Percentiles rank a stretch among this genome's conserved stretches.
Evolutionary conservation across 2,888 invertebrate genomes (phyloP).

Genomic region (Plagiodera versicolora): DNA sequence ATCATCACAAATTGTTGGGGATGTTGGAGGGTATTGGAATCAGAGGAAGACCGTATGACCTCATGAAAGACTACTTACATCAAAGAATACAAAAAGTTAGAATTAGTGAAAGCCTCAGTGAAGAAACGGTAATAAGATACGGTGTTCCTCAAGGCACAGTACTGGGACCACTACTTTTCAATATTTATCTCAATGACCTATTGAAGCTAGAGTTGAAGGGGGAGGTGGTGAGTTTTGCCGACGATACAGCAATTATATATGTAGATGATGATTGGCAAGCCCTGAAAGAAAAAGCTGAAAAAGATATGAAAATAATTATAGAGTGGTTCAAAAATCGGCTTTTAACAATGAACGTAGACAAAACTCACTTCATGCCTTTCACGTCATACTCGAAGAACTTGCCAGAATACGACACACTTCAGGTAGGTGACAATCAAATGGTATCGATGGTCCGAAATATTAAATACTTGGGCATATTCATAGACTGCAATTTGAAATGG

Average conservation of each 20-base stretch:
- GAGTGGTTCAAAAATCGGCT: slow-evolving; percentile 6
- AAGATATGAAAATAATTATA: background rate
- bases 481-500: too few species aligned
- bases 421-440: too few species aligned
- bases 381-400: background rate
- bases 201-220: background rate
- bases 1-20: slow-evolving; percentile 3
- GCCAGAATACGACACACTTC: background rate
- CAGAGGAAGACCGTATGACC: slow-evolving; percentile 3
- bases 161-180: background rate
- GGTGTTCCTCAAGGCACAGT: background rate
- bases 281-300: background rate
- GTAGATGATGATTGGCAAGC: background rate
- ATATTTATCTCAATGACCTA: background rate
- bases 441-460: too few species aligned
- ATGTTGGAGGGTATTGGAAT: slow-evolving; percentile 2
- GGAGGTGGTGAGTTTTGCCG: slow-evolving; percentile 1
- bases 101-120: background rate
- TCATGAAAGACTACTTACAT: background rate
- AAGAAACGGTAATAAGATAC: too few species aligned
- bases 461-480: too few species aligned
- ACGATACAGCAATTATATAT: slow-evolving; percentile 5
- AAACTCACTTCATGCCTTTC: slow-evolving; percentile 6
- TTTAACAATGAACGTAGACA: slow-evolving; percentile 6
- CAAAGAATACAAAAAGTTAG: background rate